Evolutionary conservation across 2,113 vertebrate genomes (phyloP), one percentile per base, ranked within the genome.

Genomic region (Artemisiospiza belli): DNA sequence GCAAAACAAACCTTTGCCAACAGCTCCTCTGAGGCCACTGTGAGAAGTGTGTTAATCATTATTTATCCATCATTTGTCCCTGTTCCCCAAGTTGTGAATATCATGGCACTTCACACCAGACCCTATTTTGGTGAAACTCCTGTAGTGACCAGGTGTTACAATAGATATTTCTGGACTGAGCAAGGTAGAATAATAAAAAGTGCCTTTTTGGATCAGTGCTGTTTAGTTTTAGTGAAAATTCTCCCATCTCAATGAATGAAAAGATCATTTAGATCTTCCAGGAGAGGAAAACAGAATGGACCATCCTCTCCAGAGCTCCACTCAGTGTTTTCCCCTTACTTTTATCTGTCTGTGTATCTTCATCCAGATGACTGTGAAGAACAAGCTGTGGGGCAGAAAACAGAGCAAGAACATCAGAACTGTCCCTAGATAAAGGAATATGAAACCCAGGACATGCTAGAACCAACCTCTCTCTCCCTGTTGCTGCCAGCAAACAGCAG

Each of bases 351-450:
- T 94, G 79, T 30, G 74, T 3, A 0, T 97, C 96, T 72, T 98
- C 97, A 37, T 97, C 97, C 47, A 96, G 95, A n/a, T 96, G 95
- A 67, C 35, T 75, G 2, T 94, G 96, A 46, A 96, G 92, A 11
- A 73, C 80, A 61, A 98, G 96, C 98, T 98, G 66, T n/a, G 72
- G 64, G 94, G 77, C 52, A 96, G 73, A 96, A 78, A 72, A 89
- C 23, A 89, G 59, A 93, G 68, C 51, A 80, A 59, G 52, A 61
- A 31, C 33, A n/a, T 91, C 68, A 95, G 63, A 92, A 55, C 30
- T 39, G 25, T 23, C 51, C 57, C 61, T 46, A 90, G 19, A 52
- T 11, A 8, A 54, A 80, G 11, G 51, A 74, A 82, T 12, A 7
- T 12, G 61, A 75, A 76, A 20, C 66, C 46, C 52, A 58, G 35